Conservation (phyloP, 2,113 vertebrate species). For the Prolemur simus region DNA sequence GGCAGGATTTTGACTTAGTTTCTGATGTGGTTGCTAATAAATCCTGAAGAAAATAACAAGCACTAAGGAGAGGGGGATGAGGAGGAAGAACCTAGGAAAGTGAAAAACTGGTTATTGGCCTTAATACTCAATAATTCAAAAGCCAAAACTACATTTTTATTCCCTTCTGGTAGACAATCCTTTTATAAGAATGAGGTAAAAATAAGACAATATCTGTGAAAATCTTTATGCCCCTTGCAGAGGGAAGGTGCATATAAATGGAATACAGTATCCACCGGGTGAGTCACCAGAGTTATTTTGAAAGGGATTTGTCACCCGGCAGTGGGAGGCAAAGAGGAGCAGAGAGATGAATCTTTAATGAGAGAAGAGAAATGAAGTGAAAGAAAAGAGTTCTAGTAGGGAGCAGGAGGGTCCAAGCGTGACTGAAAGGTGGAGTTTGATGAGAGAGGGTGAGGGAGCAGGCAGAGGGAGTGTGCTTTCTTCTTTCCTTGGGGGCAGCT, state of each 20-base stretch:
- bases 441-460: not conserved
- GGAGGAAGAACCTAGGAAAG: not conserved
- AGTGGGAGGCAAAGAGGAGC: slow-evolving; percentile 60
- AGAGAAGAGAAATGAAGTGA: not conserved
- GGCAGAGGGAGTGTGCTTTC: not conserved
- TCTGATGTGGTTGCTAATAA: not conserved
- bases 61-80: not conserved
- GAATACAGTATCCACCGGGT: slow-evolving; percentile 44
- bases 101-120: not conserved
- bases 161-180: not conserved
- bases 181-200: not conserved
- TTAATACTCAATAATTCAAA: not conserved
- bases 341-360: not conserved
- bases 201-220: slow-evolving; percentile 45
- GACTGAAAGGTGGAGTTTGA: not conserved
- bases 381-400: not conserved
- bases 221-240: not conserved
- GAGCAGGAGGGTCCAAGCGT: fast-evolving
- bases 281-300: slow-evolving; percentile 68
- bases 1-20: not conserved
- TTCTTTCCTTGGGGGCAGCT: not conserved
- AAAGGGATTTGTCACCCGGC: slow-evolving; percentile 55
- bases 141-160: not conserved
- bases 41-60: not conserved
- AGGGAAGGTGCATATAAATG: not conserved